Percentiles rank a stretch among this genome's conserved stretches.
phyloP scores from a whole-genome alignment of 1,140 invertebrate genomes.

The Drusus annulatus region DNA sequence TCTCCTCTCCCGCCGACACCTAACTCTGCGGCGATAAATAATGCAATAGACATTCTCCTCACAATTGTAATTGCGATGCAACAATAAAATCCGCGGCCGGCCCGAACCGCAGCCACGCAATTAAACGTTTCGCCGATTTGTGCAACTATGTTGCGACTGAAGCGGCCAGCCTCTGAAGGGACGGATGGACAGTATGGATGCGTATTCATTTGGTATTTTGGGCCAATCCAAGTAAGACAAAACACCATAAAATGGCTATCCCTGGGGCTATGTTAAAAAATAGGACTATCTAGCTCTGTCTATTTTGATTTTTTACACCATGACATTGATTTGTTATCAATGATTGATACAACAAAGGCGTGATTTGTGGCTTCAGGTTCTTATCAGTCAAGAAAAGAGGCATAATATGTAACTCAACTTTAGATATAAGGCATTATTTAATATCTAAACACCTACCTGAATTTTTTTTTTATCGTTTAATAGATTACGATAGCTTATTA shows the following conservation, averaged over 20 bases:
- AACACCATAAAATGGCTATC: too few relatives aligned
- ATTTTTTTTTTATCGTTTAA: too few relatives aligned
- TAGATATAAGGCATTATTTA: too few relatives aligned
- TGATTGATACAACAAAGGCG: slow-evolving; percentile 4
- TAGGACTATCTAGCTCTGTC: too few relatives aligned
- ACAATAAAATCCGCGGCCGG: slow-evolving; percentile 51
- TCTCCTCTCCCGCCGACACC: slow-evolving; percentile 28
- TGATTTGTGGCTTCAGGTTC: not conserved
- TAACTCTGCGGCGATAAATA: slow-evolving; percentile 52
- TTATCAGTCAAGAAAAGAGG: slow-evolving; percentile 14
- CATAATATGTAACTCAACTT: too few relatives aligned
- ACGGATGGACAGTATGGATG: too few relatives aligned
- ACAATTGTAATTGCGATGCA: slow-evolving; percentile 53
- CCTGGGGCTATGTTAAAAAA: too few relatives aligned
- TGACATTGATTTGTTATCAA: not conserved
- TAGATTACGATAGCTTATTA: too few relatives aligned
- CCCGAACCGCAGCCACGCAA: slow-evolving; percentile 36
- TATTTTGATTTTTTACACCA: too few relatives aligned
- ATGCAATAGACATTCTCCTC: slow-evolving; percentile 49
- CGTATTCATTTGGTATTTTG: too few relatives aligned
- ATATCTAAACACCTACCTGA: too few relatives aligned
- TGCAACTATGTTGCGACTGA: slow-evolving; percentile 49
- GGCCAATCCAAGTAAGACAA: too few relatives aligned
- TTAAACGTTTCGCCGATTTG: slow-evolving; percentile 38
- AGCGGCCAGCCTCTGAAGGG: not conserved